phyloP scores from a whole-genome alignment of 2,797 vertebrate species.

The Muscicapa comitata region DNA sequence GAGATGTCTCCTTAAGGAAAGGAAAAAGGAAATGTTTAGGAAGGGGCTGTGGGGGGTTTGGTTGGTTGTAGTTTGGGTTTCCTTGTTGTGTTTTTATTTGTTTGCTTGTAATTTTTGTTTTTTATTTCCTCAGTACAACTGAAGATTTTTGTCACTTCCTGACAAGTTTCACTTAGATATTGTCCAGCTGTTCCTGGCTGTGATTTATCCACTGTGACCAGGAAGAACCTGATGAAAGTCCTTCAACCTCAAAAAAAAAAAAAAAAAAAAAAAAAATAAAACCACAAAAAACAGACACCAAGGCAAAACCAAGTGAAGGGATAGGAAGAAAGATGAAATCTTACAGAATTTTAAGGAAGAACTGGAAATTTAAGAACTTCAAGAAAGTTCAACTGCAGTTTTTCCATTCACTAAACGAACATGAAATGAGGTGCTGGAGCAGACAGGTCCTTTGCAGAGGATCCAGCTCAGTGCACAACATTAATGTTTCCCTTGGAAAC shows the following conservation, averaged over 20 bases:
- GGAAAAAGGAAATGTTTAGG: background rate
- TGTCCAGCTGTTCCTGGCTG: background rate
- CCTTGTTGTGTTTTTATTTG: background rate
- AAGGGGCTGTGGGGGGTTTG: accelerated
- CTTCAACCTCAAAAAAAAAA: background rate
- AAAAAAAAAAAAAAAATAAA: background rate
- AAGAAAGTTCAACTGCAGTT: background rate
- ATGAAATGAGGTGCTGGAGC: background rate
- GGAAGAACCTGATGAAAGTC: background rate
- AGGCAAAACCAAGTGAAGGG: background rate
- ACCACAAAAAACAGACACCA: background rate
- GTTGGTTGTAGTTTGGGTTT: background rate
- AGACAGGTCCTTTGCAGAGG: background rate
- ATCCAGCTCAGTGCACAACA: background rate
- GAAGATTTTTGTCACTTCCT: background rate
- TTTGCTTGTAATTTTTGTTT: background rate
- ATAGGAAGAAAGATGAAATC: background rate
- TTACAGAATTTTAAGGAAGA: background rate
- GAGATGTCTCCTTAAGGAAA: background rate
- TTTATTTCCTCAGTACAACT: background rate
- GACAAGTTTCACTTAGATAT: background rate
- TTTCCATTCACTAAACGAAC: background rate
- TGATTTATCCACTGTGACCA: background rate
- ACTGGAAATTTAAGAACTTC: background rate
- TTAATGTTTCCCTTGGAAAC: background rate